Conservation (phyloP, 2,113 vertebrate genomes). For the Ageneiosus marmoratus region DNA sequence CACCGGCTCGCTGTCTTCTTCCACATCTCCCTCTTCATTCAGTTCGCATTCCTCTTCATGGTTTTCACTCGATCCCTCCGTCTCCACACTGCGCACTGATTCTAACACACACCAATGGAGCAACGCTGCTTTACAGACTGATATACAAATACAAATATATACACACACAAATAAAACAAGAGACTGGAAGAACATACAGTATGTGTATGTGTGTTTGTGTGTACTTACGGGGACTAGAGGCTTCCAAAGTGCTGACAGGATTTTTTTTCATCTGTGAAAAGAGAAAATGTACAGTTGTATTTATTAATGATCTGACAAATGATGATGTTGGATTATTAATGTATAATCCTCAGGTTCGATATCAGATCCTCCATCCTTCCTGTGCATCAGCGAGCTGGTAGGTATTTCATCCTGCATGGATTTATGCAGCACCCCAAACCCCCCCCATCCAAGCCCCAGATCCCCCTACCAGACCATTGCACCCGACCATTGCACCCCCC, state of each 20-base stretch:
- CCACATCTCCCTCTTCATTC: background rate
- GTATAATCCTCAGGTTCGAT: too few relatives aligned
- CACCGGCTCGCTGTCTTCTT: background rate
- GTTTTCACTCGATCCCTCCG: background rate
- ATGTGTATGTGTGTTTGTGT: background rate
- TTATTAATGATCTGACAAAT: background rate
- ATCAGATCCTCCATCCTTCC: too few relatives aligned
- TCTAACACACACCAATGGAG: background rate
- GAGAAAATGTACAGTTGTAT: background rate
- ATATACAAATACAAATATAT: background rate
- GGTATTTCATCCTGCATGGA: too few relatives aligned
- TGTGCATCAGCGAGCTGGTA: too few relatives aligned
- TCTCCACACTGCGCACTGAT: background rate
- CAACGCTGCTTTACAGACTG: background rate
- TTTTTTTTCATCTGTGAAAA: constrained; percentile 23
- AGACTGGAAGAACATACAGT: background rate
- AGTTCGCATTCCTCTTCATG: background rate
- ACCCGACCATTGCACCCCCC: too few relatives aligned
- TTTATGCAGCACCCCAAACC: too few relatives aligned
- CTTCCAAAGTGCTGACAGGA: background rate
- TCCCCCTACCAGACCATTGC: too few relatives aligned
- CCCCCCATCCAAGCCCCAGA: too few relatives aligned
- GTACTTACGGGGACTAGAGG: constrained; percentile 30
- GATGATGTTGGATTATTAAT: too few relatives aligned
- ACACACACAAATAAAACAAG: background rate